Conservation (phyloP, 53 echinoderm and acorn worm species). For the Paracentrotus lividus region DNA sequence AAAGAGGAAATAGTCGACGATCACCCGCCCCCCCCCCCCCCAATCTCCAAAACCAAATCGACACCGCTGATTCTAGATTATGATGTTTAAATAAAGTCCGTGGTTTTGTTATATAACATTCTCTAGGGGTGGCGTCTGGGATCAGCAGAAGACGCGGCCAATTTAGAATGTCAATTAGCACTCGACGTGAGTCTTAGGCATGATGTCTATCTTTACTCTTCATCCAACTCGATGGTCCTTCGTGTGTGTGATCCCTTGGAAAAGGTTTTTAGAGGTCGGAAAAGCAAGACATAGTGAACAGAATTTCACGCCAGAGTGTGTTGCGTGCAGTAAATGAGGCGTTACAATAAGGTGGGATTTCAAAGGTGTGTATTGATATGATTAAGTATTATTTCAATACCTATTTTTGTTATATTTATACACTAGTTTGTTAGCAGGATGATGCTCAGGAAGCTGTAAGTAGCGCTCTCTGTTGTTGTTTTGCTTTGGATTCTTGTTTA, state of each 20-base stretch:
- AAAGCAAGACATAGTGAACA: background rate
- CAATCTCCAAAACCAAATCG: no score
- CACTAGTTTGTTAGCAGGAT: no score
- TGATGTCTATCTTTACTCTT: slow-evolving; percentile 33
- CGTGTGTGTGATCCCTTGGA: background rate
- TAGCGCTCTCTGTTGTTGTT: no score
- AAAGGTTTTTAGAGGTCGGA: background rate
- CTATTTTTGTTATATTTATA: no score
- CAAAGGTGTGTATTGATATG: no score
- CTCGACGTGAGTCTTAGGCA: slow-evolving; percentile 16
- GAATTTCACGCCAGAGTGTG: background rate
- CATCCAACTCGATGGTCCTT: slow-evolving; percentile 5
- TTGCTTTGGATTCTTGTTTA: no score
- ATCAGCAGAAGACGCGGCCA: slow-evolving; percentile 23
- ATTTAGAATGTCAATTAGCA: slow-evolving; percentile 42
- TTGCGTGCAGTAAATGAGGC: background rate
- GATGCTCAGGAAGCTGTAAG: no score
- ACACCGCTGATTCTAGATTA: no score
- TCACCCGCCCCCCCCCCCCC: no score
- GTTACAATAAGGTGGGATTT: background rate
- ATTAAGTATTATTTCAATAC: no score
- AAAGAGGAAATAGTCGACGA: no score
- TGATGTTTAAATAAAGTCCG: background rate
- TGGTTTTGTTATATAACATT: slow-evolving; percentile 3
- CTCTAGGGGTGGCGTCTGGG: background rate